These are phyloP conservation scores for Lagenorhynchus albirostris DNA, from an alignment of 2,113 vertebrate genomes.

Conservation along the genomic window DNA sequence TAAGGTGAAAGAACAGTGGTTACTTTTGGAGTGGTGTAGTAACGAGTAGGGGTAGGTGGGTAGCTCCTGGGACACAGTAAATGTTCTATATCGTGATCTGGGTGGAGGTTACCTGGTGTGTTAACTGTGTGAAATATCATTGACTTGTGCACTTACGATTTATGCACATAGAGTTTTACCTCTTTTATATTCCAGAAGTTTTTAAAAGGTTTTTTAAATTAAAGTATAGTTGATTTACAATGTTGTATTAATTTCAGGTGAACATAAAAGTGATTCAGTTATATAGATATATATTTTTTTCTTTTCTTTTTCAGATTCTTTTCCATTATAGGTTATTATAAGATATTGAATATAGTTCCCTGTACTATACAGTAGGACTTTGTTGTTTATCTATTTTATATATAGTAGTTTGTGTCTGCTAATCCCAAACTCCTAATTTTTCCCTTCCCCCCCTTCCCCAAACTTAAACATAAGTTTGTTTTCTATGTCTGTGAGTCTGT, in stretches of 20 bases:
- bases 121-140: background rate
- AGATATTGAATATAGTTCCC: too few relatives aligned
- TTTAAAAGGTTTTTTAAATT: background rate
- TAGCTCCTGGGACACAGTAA: background rate
- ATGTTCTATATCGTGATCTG: background rate
- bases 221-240: too few relatives aligned
- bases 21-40: background rate
- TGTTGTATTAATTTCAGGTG: too few relatives aligned
- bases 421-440: background rate
- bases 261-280: too few relatives aligned
- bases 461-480: background rate
- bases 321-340: too few relatives aligned
- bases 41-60: rapidly evolving
- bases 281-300: too few relatives aligned
- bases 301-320: too few relatives aligned
- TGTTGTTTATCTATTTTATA: too few relatives aligned
- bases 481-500: background rate
- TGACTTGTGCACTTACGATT: background rate
- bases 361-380: too few relatives aligned
- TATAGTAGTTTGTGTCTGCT: too few relatives aligned
- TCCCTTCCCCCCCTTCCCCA: background rate
- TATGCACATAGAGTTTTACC: background rate
- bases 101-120: background rate
- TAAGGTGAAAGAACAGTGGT: background rate
- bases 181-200: background rate